phyloP scores from a whole-genome alignment of 2,797 vertebrate genomes.

The Protosalanx chinensis region DNA sequence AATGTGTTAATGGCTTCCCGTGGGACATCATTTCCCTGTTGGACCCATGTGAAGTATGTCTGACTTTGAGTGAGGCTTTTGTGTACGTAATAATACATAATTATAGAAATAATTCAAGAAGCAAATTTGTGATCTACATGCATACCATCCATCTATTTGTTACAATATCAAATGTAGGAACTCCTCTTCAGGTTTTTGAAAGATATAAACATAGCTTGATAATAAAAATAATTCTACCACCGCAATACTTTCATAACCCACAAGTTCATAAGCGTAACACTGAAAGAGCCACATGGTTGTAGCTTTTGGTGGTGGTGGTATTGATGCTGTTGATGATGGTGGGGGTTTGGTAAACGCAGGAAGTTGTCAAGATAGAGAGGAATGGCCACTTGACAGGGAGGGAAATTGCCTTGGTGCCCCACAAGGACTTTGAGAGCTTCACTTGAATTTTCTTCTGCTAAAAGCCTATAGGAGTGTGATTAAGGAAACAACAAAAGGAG shows the following conservation, averaged over 20 bases:
- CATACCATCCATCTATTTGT: neutral
- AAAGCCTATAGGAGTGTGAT: constrained; percentile 53
- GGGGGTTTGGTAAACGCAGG: constrained; percentile 51
- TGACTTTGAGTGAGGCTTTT: neutral
- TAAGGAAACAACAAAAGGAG: constrained; percentile 54
- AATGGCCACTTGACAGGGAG: constrained; percentile 61
- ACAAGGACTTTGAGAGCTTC: constrained; percentile 55
- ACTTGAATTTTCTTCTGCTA: constrained; percentile 50
- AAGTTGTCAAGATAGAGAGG: constrained; percentile 66
- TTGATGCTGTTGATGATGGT: constrained; percentile 34
- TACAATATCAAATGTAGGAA: neutral
- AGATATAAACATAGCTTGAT: neutral
- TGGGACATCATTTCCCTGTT: constrained; percentile 45
- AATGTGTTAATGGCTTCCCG: constrained; percentile 64
- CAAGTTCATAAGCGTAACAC: neutral
- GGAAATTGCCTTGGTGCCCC: constrained; percentile 56
- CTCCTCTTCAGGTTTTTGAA: neutral
- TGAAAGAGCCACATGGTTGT: neutral
- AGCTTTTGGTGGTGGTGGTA: constrained; percentile 35
- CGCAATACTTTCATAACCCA: neutral
- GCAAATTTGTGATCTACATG: neutral
- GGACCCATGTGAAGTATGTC: constrained; percentile 28
- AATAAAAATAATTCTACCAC: neutral
- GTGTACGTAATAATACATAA: neutral
- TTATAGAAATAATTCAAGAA: neutral